These are phyloP conservation scores for Platynereis dumerilii DNA, from an alignment of 2,888 invertebrate species.

Conservation along the genomic window DNA sequence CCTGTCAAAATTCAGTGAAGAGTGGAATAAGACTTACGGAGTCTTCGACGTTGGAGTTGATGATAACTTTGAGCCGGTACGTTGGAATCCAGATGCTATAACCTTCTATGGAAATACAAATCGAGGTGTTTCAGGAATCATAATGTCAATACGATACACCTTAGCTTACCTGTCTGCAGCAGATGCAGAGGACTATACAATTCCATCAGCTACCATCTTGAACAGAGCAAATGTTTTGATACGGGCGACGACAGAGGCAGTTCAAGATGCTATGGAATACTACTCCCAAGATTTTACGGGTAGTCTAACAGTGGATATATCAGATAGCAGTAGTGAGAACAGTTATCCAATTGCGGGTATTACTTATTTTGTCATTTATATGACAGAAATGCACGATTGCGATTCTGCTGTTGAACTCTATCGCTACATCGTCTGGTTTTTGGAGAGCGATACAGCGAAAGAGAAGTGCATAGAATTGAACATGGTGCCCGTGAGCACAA, in stretches of 20 bases:
- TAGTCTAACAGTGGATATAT: constrained; percentile 35
- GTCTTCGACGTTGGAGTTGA: constrained; percentile 41
- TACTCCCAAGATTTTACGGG: background rate
- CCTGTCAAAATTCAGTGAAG: constrained; percentile 42
- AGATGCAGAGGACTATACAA: constrained; percentile 36
- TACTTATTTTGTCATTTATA: constrained; percentile 50
- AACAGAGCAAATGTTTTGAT: constrained; percentile 37
- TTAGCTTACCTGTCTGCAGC: constrained; percentile 51
- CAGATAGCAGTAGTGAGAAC: constrained; percentile 32
- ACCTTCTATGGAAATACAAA: constrained; percentile 24
- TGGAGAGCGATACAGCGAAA: constrained; percentile 28
- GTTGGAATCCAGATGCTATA: constrained; percentile 24
- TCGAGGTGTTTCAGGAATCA: constrained; percentile 31
- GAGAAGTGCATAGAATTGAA: constrained; percentile 30
- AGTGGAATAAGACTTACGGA: constrained; percentile 47
- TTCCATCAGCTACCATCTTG: constrained; percentile 37
- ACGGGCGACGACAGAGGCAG: constrained; percentile 30
- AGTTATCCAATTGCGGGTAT: constrained; percentile 53
- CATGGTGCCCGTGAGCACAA: constrained; percentile 45
- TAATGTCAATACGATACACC: constrained; percentile 35
- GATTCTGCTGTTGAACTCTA: constrained; percentile 47
- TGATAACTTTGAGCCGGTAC: background rate
- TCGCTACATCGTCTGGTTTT: constrained; percentile 50
- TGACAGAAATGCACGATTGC: constrained; percentile 43
- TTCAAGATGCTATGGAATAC: constrained; percentile 25